Evolutionary conservation across 2,888 invertebrate species (phyloP), one percentile per base, ranked within the genome.

Genomic region (Exephanes ischioxanthus): DNA sequence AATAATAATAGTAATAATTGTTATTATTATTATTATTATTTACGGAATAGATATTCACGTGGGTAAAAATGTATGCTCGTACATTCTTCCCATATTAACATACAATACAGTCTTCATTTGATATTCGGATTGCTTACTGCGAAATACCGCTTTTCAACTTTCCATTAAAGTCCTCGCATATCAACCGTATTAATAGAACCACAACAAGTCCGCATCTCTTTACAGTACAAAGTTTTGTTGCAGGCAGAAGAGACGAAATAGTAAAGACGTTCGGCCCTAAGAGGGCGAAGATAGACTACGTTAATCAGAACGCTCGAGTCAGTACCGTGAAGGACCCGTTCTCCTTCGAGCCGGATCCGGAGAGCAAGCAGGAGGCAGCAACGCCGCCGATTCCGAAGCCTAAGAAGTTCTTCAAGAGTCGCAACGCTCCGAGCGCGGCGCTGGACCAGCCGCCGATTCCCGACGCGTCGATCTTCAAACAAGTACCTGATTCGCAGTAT

Each of bases 391-490:
- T 96, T 16, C 89, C 95, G 7, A 97, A 97, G 93, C 98, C 98
- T 66, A 97, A 98, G 93, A 98, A 98, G 93, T 98, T 98, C 94
- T 98, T 98, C 93, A 98, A 98, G 93, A 98, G 97, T 92, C 96
- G 97, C 75, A 97, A 97, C 94, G 95, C 96, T 26, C 96, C 96
- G 88, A 94, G 95, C 3, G 95, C 95, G 84, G 14, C 89, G 6
- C 55, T 81, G 66, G 91, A 91, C 84, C 87, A 72, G 58, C 70
- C 81, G 3, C 55, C 68, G 66, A 73, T 61, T n/a, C 87, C 89
- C 22, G 92, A 92, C 67, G 89, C 93, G 37, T 89, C 92, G 55
- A 89, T 91, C 48, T 93, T 94, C 85, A 91, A 90, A 88, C 92
- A 91, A 91, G 93, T 93, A 92, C 93, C 93, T 92, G 93, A 94